Evolutionary conservation across 2,888 invertebrate species (phyloP).

Genomic region (Drosophila mercatorum): DNA sequence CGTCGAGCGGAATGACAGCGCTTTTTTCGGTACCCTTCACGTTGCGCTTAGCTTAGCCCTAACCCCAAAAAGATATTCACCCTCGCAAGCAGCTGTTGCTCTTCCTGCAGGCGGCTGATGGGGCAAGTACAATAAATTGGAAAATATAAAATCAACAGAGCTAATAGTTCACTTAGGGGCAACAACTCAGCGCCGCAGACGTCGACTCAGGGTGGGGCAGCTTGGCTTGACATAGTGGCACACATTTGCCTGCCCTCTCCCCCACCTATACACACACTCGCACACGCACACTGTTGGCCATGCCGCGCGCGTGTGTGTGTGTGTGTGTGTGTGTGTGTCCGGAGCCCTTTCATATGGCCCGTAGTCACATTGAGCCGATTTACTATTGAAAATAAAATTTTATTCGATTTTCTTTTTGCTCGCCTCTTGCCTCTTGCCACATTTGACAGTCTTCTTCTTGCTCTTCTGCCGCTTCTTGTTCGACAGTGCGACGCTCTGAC

Average conservation of each 20-base stretch:
- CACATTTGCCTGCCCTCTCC: constrained; percentile 53
- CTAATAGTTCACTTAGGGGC: constrained; percentile 77
- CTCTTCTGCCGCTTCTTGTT: constrained; percentile 4
- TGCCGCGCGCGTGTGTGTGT: neutral
- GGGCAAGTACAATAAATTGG: constrained; percentile 69
- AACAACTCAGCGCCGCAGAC: constrained; percentile 39
- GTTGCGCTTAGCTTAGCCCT: constrained; percentile 10
- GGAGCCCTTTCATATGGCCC: constrained; percentile 46
- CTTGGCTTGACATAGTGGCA: constrained; percentile 73
- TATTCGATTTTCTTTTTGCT: constrained; percentile 67
- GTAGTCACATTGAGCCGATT: constrained; percentile 73
- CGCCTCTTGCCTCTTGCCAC: constrained; percentile 20
- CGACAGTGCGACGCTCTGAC: constrained; percentile 64
- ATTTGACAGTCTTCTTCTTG: constrained; percentile 43
- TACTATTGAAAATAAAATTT: constrained; percentile 82
- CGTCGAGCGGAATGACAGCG: constrained; percentile 58
- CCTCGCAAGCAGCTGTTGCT: constrained; percentile 52
- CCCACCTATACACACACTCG: constrained; percentile 4
- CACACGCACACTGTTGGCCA: constrained; percentile 9
- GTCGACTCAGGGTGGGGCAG: constrained; percentile 20
- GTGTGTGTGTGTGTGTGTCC: neutral
- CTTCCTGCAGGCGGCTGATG: neutral
- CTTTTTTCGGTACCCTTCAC: constrained; percentile 38
- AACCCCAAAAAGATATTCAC: neutral
- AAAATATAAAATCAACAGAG: constrained; percentile 80